Conservation (phyloP, 2,113 vertebrate genomes). For the Globicephala melas region DNA sequence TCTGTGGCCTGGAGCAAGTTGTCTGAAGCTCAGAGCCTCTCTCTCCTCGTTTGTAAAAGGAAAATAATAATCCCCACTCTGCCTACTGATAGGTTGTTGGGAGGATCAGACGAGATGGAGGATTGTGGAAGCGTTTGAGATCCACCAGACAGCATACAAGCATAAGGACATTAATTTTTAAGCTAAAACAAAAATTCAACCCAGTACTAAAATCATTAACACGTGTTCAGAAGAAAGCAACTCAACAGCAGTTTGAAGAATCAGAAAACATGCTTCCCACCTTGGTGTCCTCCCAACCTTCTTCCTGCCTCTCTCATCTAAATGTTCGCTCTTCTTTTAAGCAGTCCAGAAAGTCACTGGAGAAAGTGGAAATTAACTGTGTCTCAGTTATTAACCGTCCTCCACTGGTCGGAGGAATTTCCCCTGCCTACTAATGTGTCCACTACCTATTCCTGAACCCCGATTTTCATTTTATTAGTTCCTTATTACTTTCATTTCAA, state of each 20-base stretch:
- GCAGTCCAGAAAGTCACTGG: not conserved
- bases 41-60: not conserved
- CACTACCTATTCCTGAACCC: not conserved
- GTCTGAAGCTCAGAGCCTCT: not conserved
- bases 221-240: not conserved
- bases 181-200: not conserved
- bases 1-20: not conserved
- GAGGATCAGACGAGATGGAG: not conserved
- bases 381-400: not conserved
- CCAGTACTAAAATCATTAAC: not conserved
- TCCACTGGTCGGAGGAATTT: not conserved
- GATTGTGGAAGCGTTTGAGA: not conserved
- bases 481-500: not conserved
- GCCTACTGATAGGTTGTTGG: not conserved
- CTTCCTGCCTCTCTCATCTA: not conserved
- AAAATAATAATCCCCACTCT: not conserved
- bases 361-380: not conserved
- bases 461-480: not conserved
- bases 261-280: not conserved
- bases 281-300: not conserved
- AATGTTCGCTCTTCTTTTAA: not conserved
- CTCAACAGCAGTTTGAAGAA: not conserved
- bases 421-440: no score
- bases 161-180: not conserved
- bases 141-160: not conserved